phyloP scores from a whole-genome alignment of 1,140 invertebrate species.

The Mactra quadrangularis region DNA sequence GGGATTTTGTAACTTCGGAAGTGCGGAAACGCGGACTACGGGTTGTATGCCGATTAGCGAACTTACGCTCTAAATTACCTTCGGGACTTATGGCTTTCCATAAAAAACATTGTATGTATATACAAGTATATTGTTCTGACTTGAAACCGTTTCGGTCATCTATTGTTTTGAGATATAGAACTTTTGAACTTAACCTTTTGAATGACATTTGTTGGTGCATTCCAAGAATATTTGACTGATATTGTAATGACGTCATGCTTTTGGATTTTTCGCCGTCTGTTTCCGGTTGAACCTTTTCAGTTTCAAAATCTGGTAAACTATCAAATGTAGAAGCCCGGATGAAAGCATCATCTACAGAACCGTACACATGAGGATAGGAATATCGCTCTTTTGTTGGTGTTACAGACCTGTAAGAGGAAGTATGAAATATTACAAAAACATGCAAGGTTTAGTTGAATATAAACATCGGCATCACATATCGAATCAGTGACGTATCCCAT shows the following conservation, averaged over 20 bases:
- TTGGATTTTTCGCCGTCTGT: slow-evolving; percentile 30
- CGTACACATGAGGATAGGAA: slow-evolving; percentile 66
- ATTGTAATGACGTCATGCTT: slow-evolving; percentile 43
- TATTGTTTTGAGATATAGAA: too few relatives aligned
- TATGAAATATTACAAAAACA: background rate
- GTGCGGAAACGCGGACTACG: too few relatives aligned
- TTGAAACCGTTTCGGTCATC: too few relatives aligned
- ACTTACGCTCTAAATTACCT: too few relatives aligned
- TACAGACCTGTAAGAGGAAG: slow-evolving; percentile 42
- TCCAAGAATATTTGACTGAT: slow-evolving; percentile 65
- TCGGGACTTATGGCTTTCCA: too few relatives aligned
- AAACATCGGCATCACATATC: background rate
- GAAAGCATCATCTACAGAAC: slow-evolving; percentile 54
- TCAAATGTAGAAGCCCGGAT: slow-evolving; percentile 68
- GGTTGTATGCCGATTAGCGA: too few relatives aligned
- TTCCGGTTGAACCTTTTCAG: slow-evolving; percentile 72
- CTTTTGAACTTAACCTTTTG: too few relatives aligned
- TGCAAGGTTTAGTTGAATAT: too few relatives aligned
- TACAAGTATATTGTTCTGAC: too few relatives aligned
- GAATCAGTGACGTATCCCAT: background rate
- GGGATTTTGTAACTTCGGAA: too few relatives aligned
- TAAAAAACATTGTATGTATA: too few relatives aligned
- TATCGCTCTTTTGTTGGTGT: slow-evolving; percentile 63
- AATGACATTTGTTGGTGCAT: slow-evolving; percentile 66
- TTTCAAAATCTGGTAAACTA: slow-evolving; percentile 71